A percentile compares a stretch with the other conserved stretches of the same genome.
Evolutionary conservation across 2,113 vertebrate species (phyloP).

Genomic region (Dicrurus megarhynchus): DNA sequence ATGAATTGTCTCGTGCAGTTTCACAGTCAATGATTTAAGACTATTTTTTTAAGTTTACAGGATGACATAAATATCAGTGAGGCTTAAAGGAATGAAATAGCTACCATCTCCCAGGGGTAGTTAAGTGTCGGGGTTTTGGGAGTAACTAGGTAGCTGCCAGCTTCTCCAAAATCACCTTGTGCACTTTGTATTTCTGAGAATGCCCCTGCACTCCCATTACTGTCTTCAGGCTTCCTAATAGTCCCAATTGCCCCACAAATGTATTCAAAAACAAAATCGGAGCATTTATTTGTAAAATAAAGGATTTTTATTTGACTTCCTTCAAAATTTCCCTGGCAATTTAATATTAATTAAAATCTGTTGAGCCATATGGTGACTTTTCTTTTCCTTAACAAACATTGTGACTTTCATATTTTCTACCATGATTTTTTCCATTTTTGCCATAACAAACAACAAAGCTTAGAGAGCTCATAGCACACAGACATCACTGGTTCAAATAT

Average conservation of each 20-base stretch:
- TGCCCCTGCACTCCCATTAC: neutral
- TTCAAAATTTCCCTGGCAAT: conserved; percentile 9
- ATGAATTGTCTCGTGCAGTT: neutral
- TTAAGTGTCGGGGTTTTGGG: neutral
- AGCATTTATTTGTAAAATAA: conserved; percentile 40
- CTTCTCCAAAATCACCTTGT: neutral
- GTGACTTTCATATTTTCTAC: conserved; percentile 9
- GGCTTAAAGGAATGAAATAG: neutral
- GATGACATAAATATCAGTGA: neutral
- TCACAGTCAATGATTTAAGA: neutral
- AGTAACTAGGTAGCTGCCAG: neutral
- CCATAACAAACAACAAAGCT: conserved; percentile 33
- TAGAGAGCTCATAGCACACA: neutral
- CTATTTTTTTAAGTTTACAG: neutral
- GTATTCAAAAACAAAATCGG: neutral
- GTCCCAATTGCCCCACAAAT: neutral
- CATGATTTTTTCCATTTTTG: neutral
- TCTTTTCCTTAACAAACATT: conserved; percentile 49
- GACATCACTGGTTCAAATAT: neutral
- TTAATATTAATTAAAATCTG: conserved; percentile 61
- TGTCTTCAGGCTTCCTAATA: neutral
- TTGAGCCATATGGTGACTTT: conserved; percentile 38
- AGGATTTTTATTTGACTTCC: conserved; percentile 33
- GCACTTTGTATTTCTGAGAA: neutral
- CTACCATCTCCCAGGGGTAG: neutral